Conservation (phyloP, 2,797 vertebrate genomes). For the Gymnothorax javanicus region DNA sequence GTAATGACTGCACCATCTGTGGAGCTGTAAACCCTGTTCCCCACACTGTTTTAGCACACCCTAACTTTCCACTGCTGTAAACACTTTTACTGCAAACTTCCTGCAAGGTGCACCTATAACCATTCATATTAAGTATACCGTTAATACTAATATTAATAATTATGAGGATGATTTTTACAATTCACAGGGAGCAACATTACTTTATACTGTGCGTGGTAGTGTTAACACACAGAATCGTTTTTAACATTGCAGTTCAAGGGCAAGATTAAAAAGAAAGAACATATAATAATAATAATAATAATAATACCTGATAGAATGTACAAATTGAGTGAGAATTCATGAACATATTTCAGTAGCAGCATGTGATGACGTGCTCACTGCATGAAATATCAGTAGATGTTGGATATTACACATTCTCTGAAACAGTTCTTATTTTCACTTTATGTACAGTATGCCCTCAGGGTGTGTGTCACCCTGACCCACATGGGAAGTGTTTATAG, state of each 20-base stretch:
- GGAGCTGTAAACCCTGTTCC: background rate
- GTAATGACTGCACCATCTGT: background rate
- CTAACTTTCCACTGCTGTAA: background rate
- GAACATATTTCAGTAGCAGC: constrained; percentile 20
- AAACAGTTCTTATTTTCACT: background rate
- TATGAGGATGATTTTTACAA: background rate
- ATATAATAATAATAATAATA: background rate
- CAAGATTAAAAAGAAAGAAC: background rate
- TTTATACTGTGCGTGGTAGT: background rate
- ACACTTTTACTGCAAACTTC: background rate
- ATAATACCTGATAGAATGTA: background rate
- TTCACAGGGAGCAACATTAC: background rate
- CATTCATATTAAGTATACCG: background rate
- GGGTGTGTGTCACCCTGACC: constrained; percentile 13
- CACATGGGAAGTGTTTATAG: constrained; percentile 9
- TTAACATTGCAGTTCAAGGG: background rate
- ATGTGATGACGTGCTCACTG: constrained; percentile 8
- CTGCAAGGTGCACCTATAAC: too few relatives aligned
- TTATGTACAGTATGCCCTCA: constrained; percentile 10
- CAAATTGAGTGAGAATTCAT: background rate
- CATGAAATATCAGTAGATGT: background rate
- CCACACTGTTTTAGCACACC: background rate
- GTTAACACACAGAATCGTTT: too few relatives aligned
- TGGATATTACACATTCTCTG: constrained; percentile 22
- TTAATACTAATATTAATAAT: background rate